These are phyloP conservation scores for Crax fasciolata DNA, from an alignment of 2,797 vertebrate species.

Conservation along the genomic window DNA sequence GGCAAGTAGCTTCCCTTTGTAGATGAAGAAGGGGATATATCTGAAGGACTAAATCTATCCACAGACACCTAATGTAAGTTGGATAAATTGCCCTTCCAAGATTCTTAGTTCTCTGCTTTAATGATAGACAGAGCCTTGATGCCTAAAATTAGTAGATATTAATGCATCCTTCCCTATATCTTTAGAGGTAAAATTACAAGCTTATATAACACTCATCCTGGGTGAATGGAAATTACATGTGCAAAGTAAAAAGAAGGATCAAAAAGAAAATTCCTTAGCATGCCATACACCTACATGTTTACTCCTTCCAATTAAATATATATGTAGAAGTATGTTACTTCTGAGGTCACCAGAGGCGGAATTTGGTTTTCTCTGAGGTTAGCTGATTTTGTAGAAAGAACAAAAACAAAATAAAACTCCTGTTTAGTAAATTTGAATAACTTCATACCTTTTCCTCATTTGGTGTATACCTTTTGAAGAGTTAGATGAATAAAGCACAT, in stretches of 20 bases:
- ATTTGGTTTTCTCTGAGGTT: background rate
- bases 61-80: background rate
- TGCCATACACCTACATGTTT: background rate
- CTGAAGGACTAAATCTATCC: background rate
- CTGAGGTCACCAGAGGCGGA: background rate
- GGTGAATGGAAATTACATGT: background rate
- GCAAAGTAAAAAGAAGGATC: background rate
- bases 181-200: conserved; percentile 21
- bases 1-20: background rate
- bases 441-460: background rate
- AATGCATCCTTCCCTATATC: background rate
- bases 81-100: background rate
- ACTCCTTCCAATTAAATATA: background rate
- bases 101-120: background rate
- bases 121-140: background rate
- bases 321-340: background rate
- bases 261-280: background rate
- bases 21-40: background rate
- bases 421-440: background rate
- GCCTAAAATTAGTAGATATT: conserved; percentile 13
- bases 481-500: background rate
- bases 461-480: background rate
- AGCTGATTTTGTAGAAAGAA: background rate
- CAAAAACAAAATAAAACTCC: background rate
- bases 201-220: background rate